Evolutionary conservation across 1,140 invertebrate genomes (phyloP).

Genomic region (Hyles euphorbiae): DNA sequence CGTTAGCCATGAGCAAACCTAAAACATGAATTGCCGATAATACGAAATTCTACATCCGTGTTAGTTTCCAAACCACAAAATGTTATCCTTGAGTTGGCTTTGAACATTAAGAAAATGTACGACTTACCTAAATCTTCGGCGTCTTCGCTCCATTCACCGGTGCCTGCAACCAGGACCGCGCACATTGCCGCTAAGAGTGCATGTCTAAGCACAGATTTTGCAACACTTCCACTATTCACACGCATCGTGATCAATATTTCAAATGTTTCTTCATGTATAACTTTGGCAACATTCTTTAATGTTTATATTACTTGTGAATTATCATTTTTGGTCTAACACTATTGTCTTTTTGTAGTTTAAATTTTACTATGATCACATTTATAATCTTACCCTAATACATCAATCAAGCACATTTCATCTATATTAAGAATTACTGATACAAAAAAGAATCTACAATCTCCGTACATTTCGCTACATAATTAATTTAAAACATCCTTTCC

Average conservation of each 20-base stretch:
- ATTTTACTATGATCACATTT: no score
- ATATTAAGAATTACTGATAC: no score
- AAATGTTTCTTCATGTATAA: constrained; percentile 2
- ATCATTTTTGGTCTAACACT: background rate
- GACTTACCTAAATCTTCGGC: constrained; percentile 66
- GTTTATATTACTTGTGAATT: background rate
- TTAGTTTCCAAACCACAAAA: no score
- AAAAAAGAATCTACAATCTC: no score
- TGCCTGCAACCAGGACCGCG: constrained; percentile 40
- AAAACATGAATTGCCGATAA: no score
- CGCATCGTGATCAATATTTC: constrained; percentile 14
- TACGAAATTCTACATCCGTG: no score
- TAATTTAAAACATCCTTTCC: background rate
- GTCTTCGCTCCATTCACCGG: constrained; percentile 66
- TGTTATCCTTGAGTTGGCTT: no score
- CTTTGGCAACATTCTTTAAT: constrained; percentile 29
- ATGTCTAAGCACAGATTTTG: constrained; percentile 33
- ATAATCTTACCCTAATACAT: background rate
- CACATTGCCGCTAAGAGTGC: constrained; percentile 33
- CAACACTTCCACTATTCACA: constrained; percentile 19
- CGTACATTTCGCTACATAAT: no score
- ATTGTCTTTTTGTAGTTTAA: background rate
- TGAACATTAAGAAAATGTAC: background rate
- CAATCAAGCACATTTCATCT: no score
- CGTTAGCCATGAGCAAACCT: no score